phyloP scores from a whole-genome alignment of 1,140 invertebrate genomes.

The Micrasema longulum region DNA sequence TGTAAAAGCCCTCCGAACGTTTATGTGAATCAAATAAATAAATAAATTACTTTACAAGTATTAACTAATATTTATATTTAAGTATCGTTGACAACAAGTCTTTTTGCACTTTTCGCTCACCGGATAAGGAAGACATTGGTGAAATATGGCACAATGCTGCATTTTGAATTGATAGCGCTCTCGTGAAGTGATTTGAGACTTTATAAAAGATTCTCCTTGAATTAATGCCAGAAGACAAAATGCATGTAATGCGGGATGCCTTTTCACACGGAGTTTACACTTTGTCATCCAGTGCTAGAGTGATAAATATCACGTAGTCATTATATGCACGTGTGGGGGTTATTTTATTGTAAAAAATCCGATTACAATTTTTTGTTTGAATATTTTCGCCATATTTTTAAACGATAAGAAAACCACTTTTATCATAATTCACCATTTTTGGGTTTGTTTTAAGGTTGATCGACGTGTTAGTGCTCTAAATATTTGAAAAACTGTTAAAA shows the following conservation, averaged over 20 bases:
- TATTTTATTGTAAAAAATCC: too few relatives aligned
- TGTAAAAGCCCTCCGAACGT: too few relatives aligned
- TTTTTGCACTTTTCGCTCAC: neutral
- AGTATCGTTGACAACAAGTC: neutral
- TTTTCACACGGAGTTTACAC: neutral
- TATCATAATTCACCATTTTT: too few relatives aligned
- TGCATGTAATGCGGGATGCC: neutral
- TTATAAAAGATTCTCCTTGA: neutral
- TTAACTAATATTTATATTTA: too few relatives aligned
- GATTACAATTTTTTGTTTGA: too few relatives aligned
- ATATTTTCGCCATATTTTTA: too few relatives aligned
- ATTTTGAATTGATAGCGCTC: conserved; percentile 13
- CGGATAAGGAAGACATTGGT: conserved; percentile 4
- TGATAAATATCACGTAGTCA: neutral
- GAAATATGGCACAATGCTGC: conserved; percentile 14
- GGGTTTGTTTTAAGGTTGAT: too few relatives aligned
- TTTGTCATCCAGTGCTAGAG: neutral
- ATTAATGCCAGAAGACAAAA: neutral
- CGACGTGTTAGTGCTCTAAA: too few relatives aligned
- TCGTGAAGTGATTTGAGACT: conserved; percentile 5
- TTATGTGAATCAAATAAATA: too few relatives aligned
- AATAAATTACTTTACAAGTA: too few relatives aligned
- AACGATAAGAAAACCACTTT: too few relatives aligned
- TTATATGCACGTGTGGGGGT: conserved; percentile 7
- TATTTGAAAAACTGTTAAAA: too few relatives aligned